Percentiles rank a stretch among this genome's conserved stretches.
phyloP scores from a whole-genome alignment of 2,113 vertebrate genomes.

The Eonycteris spelaea region DNA sequence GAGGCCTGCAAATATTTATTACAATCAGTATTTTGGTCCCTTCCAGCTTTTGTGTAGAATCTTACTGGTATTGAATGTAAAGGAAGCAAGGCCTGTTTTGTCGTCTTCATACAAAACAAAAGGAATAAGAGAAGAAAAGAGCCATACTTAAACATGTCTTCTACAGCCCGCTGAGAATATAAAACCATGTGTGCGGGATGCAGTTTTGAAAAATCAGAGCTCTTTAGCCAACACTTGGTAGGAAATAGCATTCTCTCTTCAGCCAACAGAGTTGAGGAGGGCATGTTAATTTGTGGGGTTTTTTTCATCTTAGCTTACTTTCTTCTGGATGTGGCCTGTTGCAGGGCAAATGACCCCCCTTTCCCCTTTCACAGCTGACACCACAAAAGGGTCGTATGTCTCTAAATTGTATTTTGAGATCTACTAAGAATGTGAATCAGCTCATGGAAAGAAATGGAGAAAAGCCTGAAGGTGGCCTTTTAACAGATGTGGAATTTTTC shows the following conservation, averaged over 20 bases:
- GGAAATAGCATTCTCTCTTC: conserved; percentile 58
- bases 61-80: conserved; percentile 86
- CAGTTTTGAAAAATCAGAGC: conserved; percentile 42
- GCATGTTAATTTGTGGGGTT: background rate
- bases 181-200: conserved; percentile 66
- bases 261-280: conserved; percentile 57
- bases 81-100: conserved; percentile 83
- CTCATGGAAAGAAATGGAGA: background rate
- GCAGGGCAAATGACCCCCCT: background rate
- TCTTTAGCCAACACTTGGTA: conserved; percentile 6
- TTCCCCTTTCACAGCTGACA: background rate
- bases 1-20: conserved; percentile 82
- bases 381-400: background rate
- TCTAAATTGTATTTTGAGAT: conserved; percentile 45
- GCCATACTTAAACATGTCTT: conserved; percentile 75
- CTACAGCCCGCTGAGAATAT: conserved; percentile 70
- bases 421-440: conserved; percentile 27
- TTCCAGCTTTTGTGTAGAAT: conserved; percentile 84
- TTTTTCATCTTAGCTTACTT: background rate
- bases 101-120: conserved; percentile 67
- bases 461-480: background rate
- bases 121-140: conserved; percentile 72
- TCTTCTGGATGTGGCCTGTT: background rate
- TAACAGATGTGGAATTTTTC: conserved; percentile 23
- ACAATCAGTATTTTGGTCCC: conserved; percentile 91